These are phyloP conservation scores for Stigmatopora nigra DNA, from an alignment of 2,113 vertebrate genomes.

Conservation along the genomic window DNA sequence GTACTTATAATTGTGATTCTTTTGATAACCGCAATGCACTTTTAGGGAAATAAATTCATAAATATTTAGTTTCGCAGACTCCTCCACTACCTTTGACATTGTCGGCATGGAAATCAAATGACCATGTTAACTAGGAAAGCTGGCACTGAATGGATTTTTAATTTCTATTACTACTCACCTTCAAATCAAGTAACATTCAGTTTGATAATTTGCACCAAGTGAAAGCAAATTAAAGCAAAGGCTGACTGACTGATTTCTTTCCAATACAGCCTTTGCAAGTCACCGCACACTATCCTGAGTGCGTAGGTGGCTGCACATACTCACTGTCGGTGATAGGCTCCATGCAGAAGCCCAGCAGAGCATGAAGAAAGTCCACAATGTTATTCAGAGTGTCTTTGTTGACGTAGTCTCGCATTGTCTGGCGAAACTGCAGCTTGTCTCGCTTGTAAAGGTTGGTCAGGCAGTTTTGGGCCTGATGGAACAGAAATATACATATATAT, in stretches of 20 bases:
- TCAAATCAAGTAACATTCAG: neutral
- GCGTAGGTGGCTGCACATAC: slow-evolving; percentile 41
- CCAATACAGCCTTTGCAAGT: neutral
- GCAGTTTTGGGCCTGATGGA: slow-evolving; percentile 86
- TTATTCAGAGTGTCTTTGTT: slow-evolving; percentile 99
- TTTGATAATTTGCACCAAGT: neutral
- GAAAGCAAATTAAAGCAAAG: neutral
- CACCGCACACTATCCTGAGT: neutral
- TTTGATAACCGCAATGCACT: too few species aligned
- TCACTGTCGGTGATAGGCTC: slow-evolving; percentile 98
- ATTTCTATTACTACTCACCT: neutral
- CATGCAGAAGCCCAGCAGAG: slow-evolving; percentile 98
- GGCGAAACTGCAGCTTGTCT: slow-evolving; percentile 94
- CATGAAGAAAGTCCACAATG: slow-evolving; percentile 98
- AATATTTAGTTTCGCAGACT: too few species aligned
- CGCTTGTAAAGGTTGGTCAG: slow-evolving; percentile 93
- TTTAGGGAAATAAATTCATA: too few species aligned
- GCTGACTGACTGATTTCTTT: neutral
- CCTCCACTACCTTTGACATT: too few species aligned
- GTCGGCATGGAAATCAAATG: too few species aligned
- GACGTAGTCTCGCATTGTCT: slow-evolving; percentile 96
- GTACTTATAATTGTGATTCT: neutral
- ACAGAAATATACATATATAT: neutral
- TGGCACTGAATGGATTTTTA: neutral
- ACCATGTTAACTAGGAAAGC: too few species aligned